A percentile compares a stretch with the other conserved stretches of the same genome.
These are phyloP conservation scores for Meiosimyza decipiens DNA, from an alignment of 2,888 invertebrate genomes.

Conservation along the genomic window DNA sequence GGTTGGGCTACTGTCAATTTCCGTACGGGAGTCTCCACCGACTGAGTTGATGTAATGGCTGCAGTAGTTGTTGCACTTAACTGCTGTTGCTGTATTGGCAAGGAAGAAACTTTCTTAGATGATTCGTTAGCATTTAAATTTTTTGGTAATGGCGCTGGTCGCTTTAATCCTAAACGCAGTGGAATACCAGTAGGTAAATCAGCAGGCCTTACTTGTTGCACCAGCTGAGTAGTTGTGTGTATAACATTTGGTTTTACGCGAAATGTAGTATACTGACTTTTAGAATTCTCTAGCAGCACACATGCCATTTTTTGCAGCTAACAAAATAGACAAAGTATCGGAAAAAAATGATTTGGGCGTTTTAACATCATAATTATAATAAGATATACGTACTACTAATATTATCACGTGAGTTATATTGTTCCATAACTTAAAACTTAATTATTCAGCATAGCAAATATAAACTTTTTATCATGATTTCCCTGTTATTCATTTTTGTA, in stretches of 20 bases:
- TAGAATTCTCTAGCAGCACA: slow-evolving; percentile 64
- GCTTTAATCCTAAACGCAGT: slow-evolving; percentile 53
- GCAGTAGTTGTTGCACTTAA: background rate
- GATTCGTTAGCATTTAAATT: slow-evolving; percentile 44
- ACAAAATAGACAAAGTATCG: slow-evolving; percentile 8
- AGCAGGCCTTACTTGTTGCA: background rate
- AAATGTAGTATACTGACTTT: slow-evolving; percentile 62
- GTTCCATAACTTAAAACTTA: too few relatives aligned
- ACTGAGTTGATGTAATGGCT: background rate
- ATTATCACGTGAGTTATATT: too few relatives aligned
- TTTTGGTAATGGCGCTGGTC: slow-evolving; percentile 51
- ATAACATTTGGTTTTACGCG: slow-evolving; percentile 45
- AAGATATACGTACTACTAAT: too few relatives aligned
- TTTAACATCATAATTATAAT: background rate
- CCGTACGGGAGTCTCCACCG: slow-evolving; percentile 16
- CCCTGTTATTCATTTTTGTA: too few relatives aligned
- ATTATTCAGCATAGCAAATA: too few relatives aligned
- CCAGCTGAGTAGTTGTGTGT: slow-evolving; percentile 18
- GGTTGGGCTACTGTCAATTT: slow-evolving; percentile 38
- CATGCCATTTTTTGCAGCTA: slow-evolving; percentile 65
- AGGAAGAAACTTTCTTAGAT: slow-evolving; percentile 31
- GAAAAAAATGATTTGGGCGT: slow-evolving; percentile 17
- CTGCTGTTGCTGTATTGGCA: background rate
- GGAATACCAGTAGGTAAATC: slow-evolving; percentile 13
- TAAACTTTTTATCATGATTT: too few relatives aligned